Percentiles rank a stretch among this genome's conserved stretches.
Conservation (phyloP, 2,888 invertebrate genomes). For the Ypsolopha scabrella region DNA sequence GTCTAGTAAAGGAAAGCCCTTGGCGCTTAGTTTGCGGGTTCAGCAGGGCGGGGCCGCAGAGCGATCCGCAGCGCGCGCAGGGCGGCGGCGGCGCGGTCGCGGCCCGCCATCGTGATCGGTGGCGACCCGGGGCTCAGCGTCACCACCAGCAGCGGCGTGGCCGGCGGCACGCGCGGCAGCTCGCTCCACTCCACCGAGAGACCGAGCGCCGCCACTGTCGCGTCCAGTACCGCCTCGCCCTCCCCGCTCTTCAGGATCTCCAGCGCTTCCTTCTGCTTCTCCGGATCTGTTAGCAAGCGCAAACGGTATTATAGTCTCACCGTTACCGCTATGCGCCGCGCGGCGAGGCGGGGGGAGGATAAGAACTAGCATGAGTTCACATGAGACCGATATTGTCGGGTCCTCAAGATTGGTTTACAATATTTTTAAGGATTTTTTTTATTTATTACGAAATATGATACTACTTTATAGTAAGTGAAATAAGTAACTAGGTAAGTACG, state of each 20-base stretch:
- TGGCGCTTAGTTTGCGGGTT: background rate
- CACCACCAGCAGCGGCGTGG: conserved; percentile 7
- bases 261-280: background rate
- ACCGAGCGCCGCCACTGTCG: conserved; percentile 16
- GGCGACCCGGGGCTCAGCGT: conserved; percentile 26
- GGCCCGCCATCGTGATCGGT: conserved; percentile 41
- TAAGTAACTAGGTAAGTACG: too few relatives aligned
- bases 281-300: background rate
- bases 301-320: too few relatives aligned
- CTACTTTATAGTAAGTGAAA: too few relatives aligned
- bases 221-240: conserved; percentile 1
- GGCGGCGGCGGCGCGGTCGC: conserved; percentile 16
- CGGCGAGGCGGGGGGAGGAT: too few relatives aligned
- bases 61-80: conserved; percentile 1
- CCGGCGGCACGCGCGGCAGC: conserved; percentile 36
- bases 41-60: background rate
- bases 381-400: too few relatives aligned
- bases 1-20: too few relatives aligned
- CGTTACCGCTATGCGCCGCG: too few relatives aligned
- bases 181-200: conserved; percentile 18
- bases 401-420: too few relatives aligned
- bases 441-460: too few relatives aligned
- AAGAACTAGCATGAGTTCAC: too few relatives aligned
- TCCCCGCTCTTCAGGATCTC: conserved; percentile 9
- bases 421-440: too few relatives aligned